Evolutionary conservation across 2,888 invertebrate genomes (phyloP), one percentile per base, ranked within the genome.

Genomic region (Coelopa pilipes): DNA sequence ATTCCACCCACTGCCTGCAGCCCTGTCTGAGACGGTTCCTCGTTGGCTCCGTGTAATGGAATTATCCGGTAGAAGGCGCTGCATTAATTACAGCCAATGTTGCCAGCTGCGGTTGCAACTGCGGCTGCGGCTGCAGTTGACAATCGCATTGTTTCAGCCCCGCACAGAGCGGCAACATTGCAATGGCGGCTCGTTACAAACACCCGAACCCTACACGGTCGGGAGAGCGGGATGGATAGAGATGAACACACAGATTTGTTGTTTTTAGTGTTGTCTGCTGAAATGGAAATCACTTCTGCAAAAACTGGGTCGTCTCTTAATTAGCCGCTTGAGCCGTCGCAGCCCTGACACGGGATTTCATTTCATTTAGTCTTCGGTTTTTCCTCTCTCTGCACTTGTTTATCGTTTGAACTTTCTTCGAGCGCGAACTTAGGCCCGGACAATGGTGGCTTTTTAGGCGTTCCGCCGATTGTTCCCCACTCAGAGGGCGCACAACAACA

Each of bases 321-420:
- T 71, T 53, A 71, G 62, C 24, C 50, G 34, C n/a, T 62, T 46
- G 71, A 53, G 65, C 46, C 47, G 53, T 15, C 34, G 62, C 70
- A 63, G 46, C 71, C 71, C 71, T 71, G 63, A 71, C 65, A 65
- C 3, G 57, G 57, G 15, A 65, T 63, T 65, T 45, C 15, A 34
- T 46, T 66, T 49, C 49, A 50, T 24, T 66, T 49, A 46, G 49
- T 62, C 15, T 12, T 10, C 34, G 60, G 1, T 47, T 70, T 57
- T 55, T 55, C 34, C 24, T 15, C 15, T 12, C 15, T 62, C 12
- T 62, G 21, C 34, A 19, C 19, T 53, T 53, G 53, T 49, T 62
- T 71, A 19, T 50, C 55, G 46, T 71, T 71, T 71, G 47, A 63
- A 65, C 71, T 71, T 71, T 71, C 71, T 71, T 55, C 19, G 60